Percentiles rank a stretch among this genome's conserved stretches.
Conservation (phyloP, 2,888 invertebrate genomes). For the Papilio protenor region DNA sequence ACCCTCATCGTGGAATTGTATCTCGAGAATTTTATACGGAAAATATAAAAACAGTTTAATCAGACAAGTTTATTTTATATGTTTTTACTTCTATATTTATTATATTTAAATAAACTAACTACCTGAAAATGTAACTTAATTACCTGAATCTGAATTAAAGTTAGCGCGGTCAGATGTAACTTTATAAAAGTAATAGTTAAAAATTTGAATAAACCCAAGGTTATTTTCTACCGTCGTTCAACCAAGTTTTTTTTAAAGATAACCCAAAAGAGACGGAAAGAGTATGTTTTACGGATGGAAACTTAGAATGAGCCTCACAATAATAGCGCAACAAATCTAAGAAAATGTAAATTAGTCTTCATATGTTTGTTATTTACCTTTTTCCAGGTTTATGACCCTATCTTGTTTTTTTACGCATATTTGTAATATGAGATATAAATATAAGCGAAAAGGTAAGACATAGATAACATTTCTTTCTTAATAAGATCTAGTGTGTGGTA, state of each 20-base stretch:
- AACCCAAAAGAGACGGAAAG: not conserved
- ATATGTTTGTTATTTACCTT: not conserved
- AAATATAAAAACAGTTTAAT: not conserved
- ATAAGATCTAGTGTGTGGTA: no score
- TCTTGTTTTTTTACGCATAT: not conserved
- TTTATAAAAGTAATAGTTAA: not conserved
- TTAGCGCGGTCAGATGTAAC: no score
- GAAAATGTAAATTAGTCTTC: not conserved
- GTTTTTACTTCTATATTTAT: not conserved
- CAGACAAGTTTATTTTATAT: not conserved
- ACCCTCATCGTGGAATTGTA: slow-evolving; percentile 15
- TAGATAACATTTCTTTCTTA: no score
- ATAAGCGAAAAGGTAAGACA: no score
- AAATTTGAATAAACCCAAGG: not conserved
- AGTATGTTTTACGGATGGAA: not conserved
- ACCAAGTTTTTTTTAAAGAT: not conserved
- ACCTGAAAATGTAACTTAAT: not conserved
- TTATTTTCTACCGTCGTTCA: not conserved
- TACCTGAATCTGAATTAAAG: no score
- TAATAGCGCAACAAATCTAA: not conserved
- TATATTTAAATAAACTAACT: not conserved
- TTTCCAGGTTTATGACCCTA: not conserved
- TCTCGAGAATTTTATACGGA: not conserved
- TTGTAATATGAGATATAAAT: no score
- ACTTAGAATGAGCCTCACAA: not conserved